Evolutionary conservation across 1,140 invertebrate species (phyloP).

Genomic region (Paraescarpia echinospica): DNA sequence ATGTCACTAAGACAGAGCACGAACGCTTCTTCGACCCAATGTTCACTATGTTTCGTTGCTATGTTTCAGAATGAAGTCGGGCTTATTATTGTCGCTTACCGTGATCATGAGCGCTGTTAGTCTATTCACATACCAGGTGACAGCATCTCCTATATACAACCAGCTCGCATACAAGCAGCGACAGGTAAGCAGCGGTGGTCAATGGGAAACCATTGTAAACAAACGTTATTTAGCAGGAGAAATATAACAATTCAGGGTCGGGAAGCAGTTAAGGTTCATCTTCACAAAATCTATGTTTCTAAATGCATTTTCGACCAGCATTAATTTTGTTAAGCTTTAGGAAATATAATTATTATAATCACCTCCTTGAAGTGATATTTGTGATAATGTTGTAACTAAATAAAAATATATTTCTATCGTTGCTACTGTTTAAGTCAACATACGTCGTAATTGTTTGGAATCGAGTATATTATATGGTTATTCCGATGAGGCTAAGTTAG

Average conservation of each 20-base stretch:
- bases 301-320: no score
- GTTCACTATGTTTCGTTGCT: not conserved
- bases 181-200: not conserved
- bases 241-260: no score
- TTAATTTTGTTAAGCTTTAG: not conserved
- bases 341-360: not conserved
- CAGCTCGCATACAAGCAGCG: not conserved
- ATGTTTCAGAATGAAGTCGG: not conserved
- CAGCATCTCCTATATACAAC: not conserved
- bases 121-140: not conserved
- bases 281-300: no score
- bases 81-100: not conserved
- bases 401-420: not conserved
- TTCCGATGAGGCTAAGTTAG: no score
- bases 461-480: no score
- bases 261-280: no score
- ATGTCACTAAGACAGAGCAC: no score
- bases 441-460: no score
- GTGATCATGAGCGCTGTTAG: not conserved
- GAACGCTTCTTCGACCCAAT: not conserved
- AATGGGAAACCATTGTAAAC: no score
- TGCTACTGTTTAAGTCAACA: no score
- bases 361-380: not conserved
- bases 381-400: not conserved
- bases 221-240: no score